Conservation (phyloP, 1,140 invertebrate genomes). For the Tenebrio molitor region DNA sequence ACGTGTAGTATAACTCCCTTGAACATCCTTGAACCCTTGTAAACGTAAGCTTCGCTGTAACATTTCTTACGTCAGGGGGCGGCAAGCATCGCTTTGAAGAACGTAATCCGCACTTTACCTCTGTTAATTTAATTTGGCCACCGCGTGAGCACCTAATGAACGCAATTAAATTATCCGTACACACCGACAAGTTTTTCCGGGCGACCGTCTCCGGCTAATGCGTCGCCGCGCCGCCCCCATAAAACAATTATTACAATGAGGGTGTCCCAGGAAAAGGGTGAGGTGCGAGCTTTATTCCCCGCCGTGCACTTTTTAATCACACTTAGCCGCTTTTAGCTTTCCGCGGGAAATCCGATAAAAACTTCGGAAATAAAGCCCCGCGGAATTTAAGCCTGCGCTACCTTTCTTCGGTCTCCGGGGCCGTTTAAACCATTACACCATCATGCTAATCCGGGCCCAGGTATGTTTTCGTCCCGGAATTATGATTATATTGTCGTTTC, state of each 20-base stretch:
- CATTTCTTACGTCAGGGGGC: too few species aligned
- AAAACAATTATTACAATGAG: conserved; percentile 1
- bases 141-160: neutral
- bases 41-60: too few species aligned
- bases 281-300: conserved; percentile 33
- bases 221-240: neutral
- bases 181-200: neutral
- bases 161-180: neutral
- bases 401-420: conserved; percentile 22
- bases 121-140: neutral
- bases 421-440: conserved; percentile 38
- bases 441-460: conserved; percentile 27
- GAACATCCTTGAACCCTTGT: too few species aligned
- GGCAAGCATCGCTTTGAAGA: too few species aligned
- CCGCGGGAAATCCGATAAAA: conserved; percentile 54
- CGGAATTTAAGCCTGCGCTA: conserved; percentile 27
- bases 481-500: conserved; percentile 39
- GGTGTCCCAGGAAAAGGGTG: conserved; percentile 5
- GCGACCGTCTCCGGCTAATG: neutral
- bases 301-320: conserved; percentile 51
- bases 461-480: conserved; percentile 35
- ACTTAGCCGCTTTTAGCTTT: conserved; percentile 51
- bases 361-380: conserved; percentile 48
- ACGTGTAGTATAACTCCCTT: too few species aligned
- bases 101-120: neutral